Evolutionary conservation across 2,888 invertebrate species (phyloP).

Genomic region (Neuroscelio doddi): DNA sequence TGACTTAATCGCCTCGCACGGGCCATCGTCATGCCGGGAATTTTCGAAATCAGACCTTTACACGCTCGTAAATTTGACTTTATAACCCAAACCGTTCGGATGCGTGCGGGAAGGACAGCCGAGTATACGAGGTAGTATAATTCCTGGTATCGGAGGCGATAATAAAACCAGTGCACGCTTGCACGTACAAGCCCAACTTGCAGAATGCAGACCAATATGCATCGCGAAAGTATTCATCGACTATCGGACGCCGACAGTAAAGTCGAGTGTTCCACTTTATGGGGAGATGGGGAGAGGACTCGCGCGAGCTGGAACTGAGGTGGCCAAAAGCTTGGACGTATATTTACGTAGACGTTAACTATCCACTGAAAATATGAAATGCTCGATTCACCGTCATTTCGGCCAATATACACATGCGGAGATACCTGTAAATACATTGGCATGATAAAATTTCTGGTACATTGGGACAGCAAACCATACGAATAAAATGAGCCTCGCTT

Average conservation of each 20-base stretch:
- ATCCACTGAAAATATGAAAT: slow-evolving; percentile 25
- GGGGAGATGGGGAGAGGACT: slow-evolving; percentile 15
- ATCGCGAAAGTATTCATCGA: slow-evolving; percentile 25
- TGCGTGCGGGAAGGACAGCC: not conserved
- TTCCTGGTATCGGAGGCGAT: slow-evolving; percentile 28
- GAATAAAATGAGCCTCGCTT: slow-evolving; percentile 37
- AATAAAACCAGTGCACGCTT: slow-evolving; percentile 15
- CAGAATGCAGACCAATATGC: slow-evolving; percentile 5
- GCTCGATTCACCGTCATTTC: slow-evolving; percentile 35
- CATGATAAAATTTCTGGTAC: slow-evolving; percentile 48
- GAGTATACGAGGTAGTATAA: not conserved
- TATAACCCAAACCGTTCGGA: slow-evolving; percentile 22
- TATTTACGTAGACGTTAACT: slow-evolving; percentile 39
- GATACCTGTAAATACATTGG: slow-evolving; percentile 48
- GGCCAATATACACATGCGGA: slow-evolving; percentile 39
- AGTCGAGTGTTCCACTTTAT: slow-evolving; percentile 21
- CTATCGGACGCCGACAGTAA: slow-evolving; percentile 27
- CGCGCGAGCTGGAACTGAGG: slow-evolving; percentile 16
- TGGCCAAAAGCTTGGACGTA: slow-evolving; percentile 22
- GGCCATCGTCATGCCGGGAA: slow-evolving; percentile 10
- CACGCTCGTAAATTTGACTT: slow-evolving; percentile 31
- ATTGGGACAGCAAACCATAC: slow-evolving; percentile 35
- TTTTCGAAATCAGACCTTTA: slow-evolving; percentile 28
- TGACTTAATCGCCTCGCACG: slow-evolving; percentile 33
- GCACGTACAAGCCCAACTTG: slow-evolving; percentile 9